Conservation (phyloP, 2,797 vertebrate species). For the Sebastes matsubarae region DNA sequence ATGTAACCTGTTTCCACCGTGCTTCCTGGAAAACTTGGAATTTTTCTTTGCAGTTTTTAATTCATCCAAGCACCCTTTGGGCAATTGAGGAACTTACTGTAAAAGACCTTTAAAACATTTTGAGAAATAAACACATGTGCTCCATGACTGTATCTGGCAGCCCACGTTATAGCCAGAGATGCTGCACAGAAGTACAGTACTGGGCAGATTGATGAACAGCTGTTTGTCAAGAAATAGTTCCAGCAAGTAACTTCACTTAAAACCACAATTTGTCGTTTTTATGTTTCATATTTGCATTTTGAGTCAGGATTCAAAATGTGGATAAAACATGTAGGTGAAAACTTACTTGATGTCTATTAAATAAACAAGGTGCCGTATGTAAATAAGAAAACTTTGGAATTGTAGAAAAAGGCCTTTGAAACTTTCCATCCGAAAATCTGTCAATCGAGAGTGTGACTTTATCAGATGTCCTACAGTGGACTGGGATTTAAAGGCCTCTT, state of each 20-base stretch:
- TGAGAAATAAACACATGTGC: too few relatives aligned
- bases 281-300: neutral
- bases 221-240: neutral
- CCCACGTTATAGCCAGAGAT: too few relatives aligned
- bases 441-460: neutral
- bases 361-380: neutral
- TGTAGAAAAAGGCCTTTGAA: neutral
- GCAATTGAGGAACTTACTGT: too few relatives aligned
- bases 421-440: neutral
- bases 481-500: neutral
- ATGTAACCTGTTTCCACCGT: too few relatives aligned
- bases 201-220: neutral
- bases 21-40: too few relatives aligned
- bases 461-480: neutral
- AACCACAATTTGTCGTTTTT: neutral
- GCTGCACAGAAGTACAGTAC: too few relatives aligned
- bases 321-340: neutral
- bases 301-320: neutral
- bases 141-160: too few relatives aligned
- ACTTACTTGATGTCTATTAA: neutral
- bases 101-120: too few relatives aligned
- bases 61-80: too few relatives aligned
- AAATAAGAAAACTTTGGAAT: neutral
- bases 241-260: too few relatives aligned
- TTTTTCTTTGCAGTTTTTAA: too few relatives aligned